Evolutionary conservation across 1,140 invertebrate species (phyloP), one percentile per base, ranked within the genome.

Genomic region (Micrasema longulum): DNA sequence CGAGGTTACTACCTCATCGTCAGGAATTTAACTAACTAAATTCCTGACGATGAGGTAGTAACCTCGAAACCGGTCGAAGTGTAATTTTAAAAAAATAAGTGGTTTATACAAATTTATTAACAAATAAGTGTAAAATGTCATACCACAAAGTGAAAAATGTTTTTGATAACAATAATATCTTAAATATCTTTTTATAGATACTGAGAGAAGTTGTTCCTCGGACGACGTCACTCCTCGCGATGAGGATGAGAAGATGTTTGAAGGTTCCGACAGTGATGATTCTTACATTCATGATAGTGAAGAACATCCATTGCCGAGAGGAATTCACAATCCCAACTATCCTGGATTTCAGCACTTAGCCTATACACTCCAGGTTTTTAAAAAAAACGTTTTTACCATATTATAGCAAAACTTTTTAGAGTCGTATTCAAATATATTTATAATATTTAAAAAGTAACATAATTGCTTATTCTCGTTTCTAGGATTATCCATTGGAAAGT

Each of bases 311-410:
- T 77, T 84, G 55, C 83, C 85, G n/a, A 85, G 90, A 72, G 90
- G 91, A 47, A 92, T 93, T 68, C 89, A 92, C 73, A 93, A 93
- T 81, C 91, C 91, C 7, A 93, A 93, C 80, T 93, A 93, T 81
- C 91, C 91, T 7, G 91, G 91, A 31, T 89, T 90, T 77, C 88
- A 90, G 78, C 88, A 89, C 78, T 81, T 88, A 73, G 87, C 87
- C 6, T 86, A 88, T 70, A 87, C 86, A 48, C 79, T 88, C 71
- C 84, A 78, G 81, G 84, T 85, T 36, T 45, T 45, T 14, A n/a
- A 60, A 18, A 9, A 41, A 41, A 1, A n/a, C 38, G 1, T 1
- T n/a, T 41, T 41, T 41, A 41, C 38, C 38, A 1, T 41, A 11
- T 41, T 1, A 1, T n/a, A 45, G n/a, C 43, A 45, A 14, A 45